Percentiles rank a stretch among this genome's conserved stretches.
Conservation (phyloP, 2,113 vertebrate species). For the Xiphophorus maculatus region DNA sequence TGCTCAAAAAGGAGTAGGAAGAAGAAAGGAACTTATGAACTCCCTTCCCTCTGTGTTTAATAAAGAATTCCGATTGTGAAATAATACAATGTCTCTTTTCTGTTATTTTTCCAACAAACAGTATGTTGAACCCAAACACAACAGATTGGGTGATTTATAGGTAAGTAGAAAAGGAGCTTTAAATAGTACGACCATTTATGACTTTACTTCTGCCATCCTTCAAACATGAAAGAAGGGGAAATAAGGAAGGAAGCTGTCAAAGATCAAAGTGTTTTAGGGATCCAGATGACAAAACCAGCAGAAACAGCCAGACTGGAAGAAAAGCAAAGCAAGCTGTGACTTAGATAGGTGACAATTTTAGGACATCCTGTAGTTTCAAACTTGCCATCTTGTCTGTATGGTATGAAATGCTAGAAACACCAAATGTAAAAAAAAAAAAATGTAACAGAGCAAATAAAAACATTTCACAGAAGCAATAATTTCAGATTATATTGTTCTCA, state of each 20-base stretch:
- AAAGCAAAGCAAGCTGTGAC: neutral
- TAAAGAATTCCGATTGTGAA: neutral
- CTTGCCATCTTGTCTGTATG: neutral
- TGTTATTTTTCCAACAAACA: neutral
- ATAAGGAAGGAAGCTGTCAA: slow-evolving; percentile 50
- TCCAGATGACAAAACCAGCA: neutral
- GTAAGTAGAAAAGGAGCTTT: neutral
- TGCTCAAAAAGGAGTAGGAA: too few species aligned
- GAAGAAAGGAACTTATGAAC: too few species aligned
- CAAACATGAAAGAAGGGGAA: slow-evolving; percentile 34
- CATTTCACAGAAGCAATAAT: neutral
- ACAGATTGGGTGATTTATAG: neutral
- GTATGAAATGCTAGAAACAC: too few species aligned
- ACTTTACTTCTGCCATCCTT: slow-evolving; percentile 6
- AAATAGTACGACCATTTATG: slow-evolving; percentile 25
- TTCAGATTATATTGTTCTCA: neutral
- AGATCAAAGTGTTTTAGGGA: slow-evolving; percentile 21
- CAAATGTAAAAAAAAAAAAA: too few species aligned
- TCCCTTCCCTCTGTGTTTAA: neutral
- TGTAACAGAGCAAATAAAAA: too few species aligned
- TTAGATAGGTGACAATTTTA: too few species aligned
- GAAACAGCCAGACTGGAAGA: neutral
- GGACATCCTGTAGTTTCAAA: neutral
- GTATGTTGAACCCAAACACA: neutral
- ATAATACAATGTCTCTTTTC: neutral